A percentile compares a stretch with the other conserved stretches of the same genome.
phyloP scores from a whole-genome alignment of 2,888 invertebrate genomes.

The Pollenia angustigena region DNA sequence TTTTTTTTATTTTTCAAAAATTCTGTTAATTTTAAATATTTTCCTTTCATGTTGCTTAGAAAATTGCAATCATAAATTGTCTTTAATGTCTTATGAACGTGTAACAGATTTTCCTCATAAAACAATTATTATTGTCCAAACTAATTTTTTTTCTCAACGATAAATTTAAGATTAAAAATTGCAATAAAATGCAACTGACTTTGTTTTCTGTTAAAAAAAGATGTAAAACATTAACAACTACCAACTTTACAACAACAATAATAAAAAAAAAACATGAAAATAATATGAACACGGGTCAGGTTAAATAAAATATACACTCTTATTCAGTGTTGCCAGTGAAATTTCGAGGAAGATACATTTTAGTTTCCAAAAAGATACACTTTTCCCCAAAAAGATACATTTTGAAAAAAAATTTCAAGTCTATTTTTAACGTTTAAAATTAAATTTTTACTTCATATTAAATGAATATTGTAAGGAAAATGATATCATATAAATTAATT shows the following conservation, averaged over 20 bases:
- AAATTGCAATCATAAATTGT: slow-evolving; percentile 16
- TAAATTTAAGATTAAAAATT: slow-evolving; percentile 31
- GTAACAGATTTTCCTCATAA: neutral
- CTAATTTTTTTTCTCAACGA: neutral
- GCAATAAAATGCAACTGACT: slow-evolving; percentile 48
- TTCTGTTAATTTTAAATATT: neutral
- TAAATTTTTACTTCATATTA: too few relatives aligned
- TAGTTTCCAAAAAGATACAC: too few relatives aligned
- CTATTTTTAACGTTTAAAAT: too few relatives aligned
- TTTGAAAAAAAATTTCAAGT: too few relatives aligned
- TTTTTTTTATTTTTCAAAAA: neutral
- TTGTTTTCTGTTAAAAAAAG: neutral
- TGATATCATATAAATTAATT: too few relatives aligned
- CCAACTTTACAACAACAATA: slow-evolving; percentile 6
- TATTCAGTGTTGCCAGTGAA: too few relatives aligned
- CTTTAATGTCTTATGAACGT: neutral
- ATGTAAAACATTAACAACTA: neutral
- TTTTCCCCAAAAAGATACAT: too few relatives aligned
- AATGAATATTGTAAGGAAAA: too few relatives aligned
- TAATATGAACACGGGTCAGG: slow-evolving; percentile 17
- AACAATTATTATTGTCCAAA: neutral
- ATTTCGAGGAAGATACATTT: too few relatives aligned
- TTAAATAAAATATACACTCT: neutral
- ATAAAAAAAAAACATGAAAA: neutral
- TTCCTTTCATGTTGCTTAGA: neutral